Base-by-base conservation (phyloP, 2,113 vertebrate species). In the Gracilinanus agilis region DNA sequence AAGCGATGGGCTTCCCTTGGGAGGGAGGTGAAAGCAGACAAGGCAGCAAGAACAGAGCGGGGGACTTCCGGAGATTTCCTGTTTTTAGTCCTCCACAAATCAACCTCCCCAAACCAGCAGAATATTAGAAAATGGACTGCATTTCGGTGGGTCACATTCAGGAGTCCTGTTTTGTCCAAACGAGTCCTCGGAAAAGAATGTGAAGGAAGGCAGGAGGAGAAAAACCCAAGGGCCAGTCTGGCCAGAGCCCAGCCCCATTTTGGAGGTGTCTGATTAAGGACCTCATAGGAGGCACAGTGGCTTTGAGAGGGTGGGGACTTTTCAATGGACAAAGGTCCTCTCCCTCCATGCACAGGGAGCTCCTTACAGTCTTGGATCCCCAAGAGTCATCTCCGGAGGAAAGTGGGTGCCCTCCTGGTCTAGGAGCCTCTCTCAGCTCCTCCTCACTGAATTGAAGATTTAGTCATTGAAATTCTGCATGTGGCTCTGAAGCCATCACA, bases 391-490 rank as follows among this genome's bases (percentile, higher is more conserved):
- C 24, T 29, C 88, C 10, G 49, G 88, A 29, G 44, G 49, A 89
- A 89, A 89, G 44, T 89, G 88, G 88, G 10, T 27, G 3, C 13
- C 0, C 9, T 49, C 3, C 49, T 25, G 49, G 88, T 16, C 44
- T 0, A 27, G 44, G 88, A 6, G 25, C 49, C 23, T 89, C 44
- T 44, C 44, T 2, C 40, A 19, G 7, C 34, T 34, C 88, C 24
- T 0, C 3, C 5, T 44, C 24, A 49, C 24, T 34, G 11, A 8
- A 24, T 4, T 53, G 49, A 12, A 44, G 44, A 93, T 54, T 92
- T 91, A 89, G n/a, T 91, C 88, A 34, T 94, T 96, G 96, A 92
- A 93, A 94, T 94, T 90, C 92, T 56, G 83, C 21, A 8, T 91
- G 83, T 95, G 90, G 54, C 44, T 40, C 89, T 34, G 92, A 6